phyloP scores from a whole-genome alignment of 2,113 vertebrate genomes.

The Rhynchopsitta pachyrhyncha region DNA sequence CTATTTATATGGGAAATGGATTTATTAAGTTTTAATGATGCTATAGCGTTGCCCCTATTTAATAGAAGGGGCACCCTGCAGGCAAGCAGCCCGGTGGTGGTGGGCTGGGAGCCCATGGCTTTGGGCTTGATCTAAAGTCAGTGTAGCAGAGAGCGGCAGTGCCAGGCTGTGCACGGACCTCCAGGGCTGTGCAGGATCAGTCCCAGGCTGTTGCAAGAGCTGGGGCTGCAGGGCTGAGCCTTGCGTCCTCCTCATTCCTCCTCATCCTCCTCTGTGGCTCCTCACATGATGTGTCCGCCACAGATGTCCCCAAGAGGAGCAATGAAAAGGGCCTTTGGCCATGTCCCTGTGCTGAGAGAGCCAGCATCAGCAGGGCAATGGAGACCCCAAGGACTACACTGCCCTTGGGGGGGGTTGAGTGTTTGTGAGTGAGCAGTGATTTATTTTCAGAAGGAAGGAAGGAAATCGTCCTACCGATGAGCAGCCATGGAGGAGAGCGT shows the following conservation, averaged over 20 bases:
- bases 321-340: not conserved
- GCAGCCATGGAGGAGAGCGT: not conserved
- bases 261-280: not conserved
- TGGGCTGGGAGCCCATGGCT: not conserved
- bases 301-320: not conserved
- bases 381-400: not conserved
- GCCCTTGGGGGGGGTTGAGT: not conserved
- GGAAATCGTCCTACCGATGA: not conserved
- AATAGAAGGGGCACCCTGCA: not conserved
- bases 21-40: conserved; percentile 67
- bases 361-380: fast-evolving
- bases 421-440: fast-evolving
- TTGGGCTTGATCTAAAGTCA: not conserved
- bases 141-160: not conserved
- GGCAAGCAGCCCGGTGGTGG: not conserved
- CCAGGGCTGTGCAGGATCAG: not conserved
- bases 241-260: not conserved
- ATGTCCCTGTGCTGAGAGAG: fast-evolving
- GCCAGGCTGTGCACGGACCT: not conserved
- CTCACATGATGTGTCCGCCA: not conserved
- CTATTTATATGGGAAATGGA: conserved; percentile 55
- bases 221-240: not conserved
- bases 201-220: not conserved
- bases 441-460: not conserved
- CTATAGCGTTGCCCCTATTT: conserved; percentile 1